phyloP scores from a whole-genome alignment of 2,113 vertebrate species.

The Hystrix brachyura region DNA sequence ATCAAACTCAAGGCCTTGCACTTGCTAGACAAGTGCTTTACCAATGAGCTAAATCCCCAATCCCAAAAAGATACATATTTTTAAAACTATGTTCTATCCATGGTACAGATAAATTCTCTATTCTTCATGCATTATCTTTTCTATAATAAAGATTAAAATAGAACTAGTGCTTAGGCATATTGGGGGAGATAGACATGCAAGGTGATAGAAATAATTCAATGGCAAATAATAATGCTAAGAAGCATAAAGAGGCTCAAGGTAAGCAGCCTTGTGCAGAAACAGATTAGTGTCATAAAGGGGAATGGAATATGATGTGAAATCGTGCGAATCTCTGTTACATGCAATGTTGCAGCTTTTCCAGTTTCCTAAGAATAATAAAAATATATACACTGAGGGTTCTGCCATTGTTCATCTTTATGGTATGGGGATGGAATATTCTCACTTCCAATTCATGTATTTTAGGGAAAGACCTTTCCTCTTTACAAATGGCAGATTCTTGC shows the following conservation, averaged over 20 bases:
- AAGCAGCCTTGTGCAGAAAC: background rate
- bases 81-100: background rate
- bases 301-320: background rate
- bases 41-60: too few species aligned
- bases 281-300: background rate
- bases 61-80: background rate
- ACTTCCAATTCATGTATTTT: slow-evolving; percentile 2
- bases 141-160: background rate
- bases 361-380: background rate
- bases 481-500: background rate
- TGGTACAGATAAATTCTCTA: background rate
- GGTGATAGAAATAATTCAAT: background rate
- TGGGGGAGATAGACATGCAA: background rate
- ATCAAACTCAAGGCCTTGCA: too few species aligned
- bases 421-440: background rate
- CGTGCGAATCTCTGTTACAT: background rate
- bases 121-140: background rate
- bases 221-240: background rate
- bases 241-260: background rate
- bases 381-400: background rate
- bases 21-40: too few species aligned
- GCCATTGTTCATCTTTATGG: background rate
- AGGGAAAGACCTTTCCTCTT: background rate
- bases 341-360: background rate
- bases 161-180: background rate